Conservation (phyloP, 2,113 vertebrate species). For the Stigmatopora nigra region DNA sequence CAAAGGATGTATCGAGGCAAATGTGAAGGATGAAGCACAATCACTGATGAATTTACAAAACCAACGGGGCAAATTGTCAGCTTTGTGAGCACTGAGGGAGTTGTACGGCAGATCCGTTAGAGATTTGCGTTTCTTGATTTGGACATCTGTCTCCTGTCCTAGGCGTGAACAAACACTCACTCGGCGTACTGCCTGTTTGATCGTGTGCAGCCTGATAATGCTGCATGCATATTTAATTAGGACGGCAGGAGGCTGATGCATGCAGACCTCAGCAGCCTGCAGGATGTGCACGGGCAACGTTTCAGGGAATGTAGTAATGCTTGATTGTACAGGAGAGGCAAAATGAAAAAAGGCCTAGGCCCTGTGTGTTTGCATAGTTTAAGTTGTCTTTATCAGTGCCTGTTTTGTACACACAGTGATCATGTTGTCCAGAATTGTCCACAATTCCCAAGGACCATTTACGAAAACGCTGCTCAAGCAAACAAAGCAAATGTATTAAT, state of each 20-base stretch:
- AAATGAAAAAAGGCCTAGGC: neutral
- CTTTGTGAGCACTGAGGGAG: neutral
- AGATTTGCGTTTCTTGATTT: conserved; percentile 7
- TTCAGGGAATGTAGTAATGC: conserved; percentile 8
- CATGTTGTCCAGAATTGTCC: neutral
- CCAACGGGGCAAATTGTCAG: neutral
- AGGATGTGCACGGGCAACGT: conserved; percentile 9
- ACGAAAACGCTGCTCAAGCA: neutral
- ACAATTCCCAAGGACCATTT: neutral
- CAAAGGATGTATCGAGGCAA: neutral
- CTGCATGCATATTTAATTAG: conserved; percentile 21
- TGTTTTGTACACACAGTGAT: neutral
- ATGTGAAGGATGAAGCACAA: neutral
- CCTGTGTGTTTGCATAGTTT: neutral
- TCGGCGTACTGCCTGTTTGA: conserved; percentile 24
- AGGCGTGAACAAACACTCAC: conserved; percentile 19
- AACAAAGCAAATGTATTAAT: neutral
- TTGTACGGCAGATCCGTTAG: neutral
- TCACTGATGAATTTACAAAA: neutral
- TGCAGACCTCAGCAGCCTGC: conserved; percentile 3
- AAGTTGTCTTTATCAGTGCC: neutral
- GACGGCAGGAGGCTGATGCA: conserved; percentile 23
- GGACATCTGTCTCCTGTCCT: conserved; percentile 30
- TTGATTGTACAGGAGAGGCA: conserved; percentile 11
- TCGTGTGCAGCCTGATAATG: conserved; percentile 24